phyloP scores from a whole-genome alignment of 2,113 vertebrate genomes.

The Morone chrysops region DNA sequence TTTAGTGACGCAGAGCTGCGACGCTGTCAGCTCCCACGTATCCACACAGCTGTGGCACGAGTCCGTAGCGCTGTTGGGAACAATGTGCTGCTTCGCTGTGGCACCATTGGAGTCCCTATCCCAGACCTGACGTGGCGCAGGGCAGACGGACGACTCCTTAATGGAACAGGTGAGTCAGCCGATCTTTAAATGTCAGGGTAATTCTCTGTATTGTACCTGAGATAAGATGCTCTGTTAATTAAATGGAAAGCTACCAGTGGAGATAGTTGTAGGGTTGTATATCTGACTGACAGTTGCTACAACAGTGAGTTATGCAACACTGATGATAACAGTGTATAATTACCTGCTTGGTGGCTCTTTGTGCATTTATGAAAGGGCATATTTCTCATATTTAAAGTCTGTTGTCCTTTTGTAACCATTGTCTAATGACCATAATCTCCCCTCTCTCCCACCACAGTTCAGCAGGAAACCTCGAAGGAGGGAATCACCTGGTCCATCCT shows the following conservation, averaged over 20 bases:
- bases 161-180: conserved; percentile 89
- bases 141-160: conserved; percentile 86
- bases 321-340: conserved; percentile 46
- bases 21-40: conserved; percentile 90
- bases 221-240: conserved; percentile 66
- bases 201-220: conserved; percentile 9
- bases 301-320: conserved; percentile 56
- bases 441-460: conserved; percentile 83
- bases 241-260: conserved; percentile 59
- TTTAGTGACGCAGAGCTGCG: conserved; percentile 92
- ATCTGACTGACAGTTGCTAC: conserved; percentile 62
- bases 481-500: conserved; percentile 95
- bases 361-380: conserved; percentile 7
- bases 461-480: conserved; percentile 92
- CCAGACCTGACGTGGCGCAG: conserved; percentile 94
- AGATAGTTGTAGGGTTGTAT: conserved; percentile 34
- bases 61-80: conserved; percentile 91
- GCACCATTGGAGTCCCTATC: conserved; percentile 91
- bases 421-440: background rate
- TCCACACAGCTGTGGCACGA: conserved; percentile 89
- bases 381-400: background rate
- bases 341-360: conserved; percentile 8
- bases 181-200: conserved; percentile 1
- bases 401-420: background rate
- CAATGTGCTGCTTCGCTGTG: conserved; percentile 92